phyloP scores from a whole-genome alignment of 2,888 invertebrate species.

The Odontocolon sp. region DNA sequence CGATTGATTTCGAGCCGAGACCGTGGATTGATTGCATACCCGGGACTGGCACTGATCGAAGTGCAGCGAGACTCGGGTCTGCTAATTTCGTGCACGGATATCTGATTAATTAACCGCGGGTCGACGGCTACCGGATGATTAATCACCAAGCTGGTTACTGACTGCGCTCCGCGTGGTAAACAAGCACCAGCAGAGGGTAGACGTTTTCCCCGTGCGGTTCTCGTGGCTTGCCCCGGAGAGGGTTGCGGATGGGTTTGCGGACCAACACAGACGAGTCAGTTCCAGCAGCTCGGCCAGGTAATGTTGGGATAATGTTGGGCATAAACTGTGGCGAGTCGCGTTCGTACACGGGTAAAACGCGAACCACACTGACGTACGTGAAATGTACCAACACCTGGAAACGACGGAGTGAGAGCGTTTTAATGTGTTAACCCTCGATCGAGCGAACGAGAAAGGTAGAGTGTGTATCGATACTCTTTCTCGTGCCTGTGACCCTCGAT shows the following conservation, averaged over 20 bases:
- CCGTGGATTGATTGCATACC: slow-evolving; percentile 57
- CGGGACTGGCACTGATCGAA: slow-evolving; percentile 63
- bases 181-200: slow-evolving; percentile 49
- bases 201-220: slow-evolving; percentile 68
- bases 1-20: slow-evolving; percentile 43
- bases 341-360: slow-evolving; percentile 53
- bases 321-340: slow-evolving; percentile 77
- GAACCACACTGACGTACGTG: slow-evolving; percentile 46
- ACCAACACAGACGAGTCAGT: too few relatives aligned
- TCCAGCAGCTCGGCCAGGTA: slow-evolving; percentile 71
- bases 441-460: slow-evolving; percentile 10
- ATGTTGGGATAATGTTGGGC: slow-evolving; percentile 79
- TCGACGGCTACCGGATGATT: slow-evolving; percentile 67
- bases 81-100: slow-evolving; percentile 71
- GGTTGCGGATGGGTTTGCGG: slow-evolving; percentile 53
- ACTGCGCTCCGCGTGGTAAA: slow-evolving; percentile 33
- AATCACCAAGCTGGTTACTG: slow-evolving; percentile 68
- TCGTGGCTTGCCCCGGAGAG: slow-evolving; percentile 41
- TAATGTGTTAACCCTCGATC: slow-evolving; percentile 51
- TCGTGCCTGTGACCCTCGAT: slow-evolving; percentile 49
- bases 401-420: slow-evolving; percentile 36
- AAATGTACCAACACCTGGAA: slow-evolving; percentile 24
- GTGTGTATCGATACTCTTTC: slow-evolving; percentile 53
- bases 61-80: slow-evolving; percentile 42
- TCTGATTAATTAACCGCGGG: slow-evolving; percentile 79